Percentiles rank a stretch among this genome's conserved stretches.
Conservation (phyloP, 2,113 vertebrate species). For the Cyprinodon tularosa region DNA sequence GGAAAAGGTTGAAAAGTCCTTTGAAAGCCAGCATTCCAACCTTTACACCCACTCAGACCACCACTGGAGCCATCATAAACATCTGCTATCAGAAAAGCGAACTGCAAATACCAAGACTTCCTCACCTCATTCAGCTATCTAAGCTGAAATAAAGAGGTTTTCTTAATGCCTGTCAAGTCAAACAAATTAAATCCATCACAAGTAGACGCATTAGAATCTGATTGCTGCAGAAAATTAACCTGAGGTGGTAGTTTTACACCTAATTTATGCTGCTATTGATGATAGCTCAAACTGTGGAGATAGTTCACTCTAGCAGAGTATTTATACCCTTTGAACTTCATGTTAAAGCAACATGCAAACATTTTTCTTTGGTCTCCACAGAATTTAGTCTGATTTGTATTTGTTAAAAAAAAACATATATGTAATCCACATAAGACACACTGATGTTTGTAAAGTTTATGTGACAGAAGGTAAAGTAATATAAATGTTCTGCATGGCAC, state of each 20-base stretch:
- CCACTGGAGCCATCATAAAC: constrained; percentile 17
- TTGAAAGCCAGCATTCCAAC: not conserved
- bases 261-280: constrained; percentile 6
- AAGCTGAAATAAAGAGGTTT: constrained; percentile 33
- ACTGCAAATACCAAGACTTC: constrained; percentile 37
- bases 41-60: constrained; percentile 17
- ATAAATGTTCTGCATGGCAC: not conserved
- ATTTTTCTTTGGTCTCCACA: too few species aligned
- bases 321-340: too few species aligned
- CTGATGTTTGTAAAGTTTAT: not conserved
- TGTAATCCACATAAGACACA: not conserved
- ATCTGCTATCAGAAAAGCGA: constrained; percentile 27
- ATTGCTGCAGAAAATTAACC: not conserved
- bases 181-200: constrained; percentile 8
- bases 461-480: not conserved
- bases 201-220: constrained; percentile 2
- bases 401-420: not conserved
- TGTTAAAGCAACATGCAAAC: too few species aligned
- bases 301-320: not conserved
- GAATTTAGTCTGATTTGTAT: too few species aligned
- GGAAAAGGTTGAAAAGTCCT: not conserved
- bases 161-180: constrained; percentile 26
- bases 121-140: constrained; percentile 4
- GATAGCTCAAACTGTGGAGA: constrained; percentile 5
- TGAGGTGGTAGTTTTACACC: not conserved